phyloP scores from a whole-genome alignment of 2,888 invertebrate genomes.

The Parnassius apollo region DNA sequence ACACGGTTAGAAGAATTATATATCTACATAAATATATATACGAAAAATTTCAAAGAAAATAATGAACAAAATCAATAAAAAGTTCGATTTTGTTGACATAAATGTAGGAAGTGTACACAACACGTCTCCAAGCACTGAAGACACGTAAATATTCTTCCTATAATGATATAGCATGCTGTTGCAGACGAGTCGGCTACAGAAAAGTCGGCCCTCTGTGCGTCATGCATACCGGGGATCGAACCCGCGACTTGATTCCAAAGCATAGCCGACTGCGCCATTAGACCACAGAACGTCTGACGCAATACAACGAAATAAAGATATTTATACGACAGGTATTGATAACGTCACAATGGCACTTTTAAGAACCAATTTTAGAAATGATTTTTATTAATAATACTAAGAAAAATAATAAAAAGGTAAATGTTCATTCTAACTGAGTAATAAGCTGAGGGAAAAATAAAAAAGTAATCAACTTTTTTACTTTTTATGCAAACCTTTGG shows the following conservation, averaged over 20 bases:
- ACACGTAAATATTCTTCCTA: conserved; percentile 56
- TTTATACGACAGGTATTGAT: neutral
- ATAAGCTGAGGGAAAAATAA: too few relatives aligned
- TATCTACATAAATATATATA: too few relatives aligned
- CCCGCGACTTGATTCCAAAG: neutral
- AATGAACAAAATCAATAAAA: conserved; percentile 3
- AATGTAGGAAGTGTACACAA: conserved; percentile 70
- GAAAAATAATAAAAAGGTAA: too few relatives aligned
- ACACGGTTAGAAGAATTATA: too few relatives aligned
- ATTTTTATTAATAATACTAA: too few relatives aligned
- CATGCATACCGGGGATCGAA: conserved; percentile 43
- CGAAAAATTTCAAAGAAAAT: too few relatives aligned
- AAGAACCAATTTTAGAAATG: too few relatives aligned
- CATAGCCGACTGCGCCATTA: neutral
- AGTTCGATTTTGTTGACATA: conserved; percentile 27
- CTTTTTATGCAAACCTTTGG: too few relatives aligned
- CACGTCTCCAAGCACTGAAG: conserved; percentile 39
- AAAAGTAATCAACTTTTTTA: too few relatives aligned
- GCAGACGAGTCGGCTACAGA: conserved; percentile 49
- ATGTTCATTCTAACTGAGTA: too few relatives aligned
- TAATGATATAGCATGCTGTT: conserved; percentile 61
- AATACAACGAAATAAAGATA: neutral
- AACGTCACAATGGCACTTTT: neutral
- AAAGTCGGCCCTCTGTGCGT: conserved; percentile 56
- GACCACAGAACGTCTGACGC: neutral